A percentile compares a stretch with the other conserved stretches of the same genome.
phyloP scores from a whole-genome alignment of 2,113 vertebrate genomes.

The Laticauda laticaudata region DNA sequence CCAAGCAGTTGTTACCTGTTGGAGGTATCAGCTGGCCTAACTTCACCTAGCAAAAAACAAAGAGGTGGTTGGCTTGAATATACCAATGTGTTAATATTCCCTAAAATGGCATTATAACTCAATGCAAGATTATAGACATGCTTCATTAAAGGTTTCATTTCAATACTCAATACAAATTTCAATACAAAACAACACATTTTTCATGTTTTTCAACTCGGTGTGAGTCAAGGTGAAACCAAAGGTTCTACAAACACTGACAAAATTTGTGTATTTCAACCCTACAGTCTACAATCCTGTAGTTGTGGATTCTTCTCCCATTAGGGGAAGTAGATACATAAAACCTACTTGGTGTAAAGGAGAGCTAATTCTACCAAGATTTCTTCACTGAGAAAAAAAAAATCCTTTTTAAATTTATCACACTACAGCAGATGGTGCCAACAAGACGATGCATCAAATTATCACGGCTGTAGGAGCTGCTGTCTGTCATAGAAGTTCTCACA shows the following conservation, averaged over 20 bases:
- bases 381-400: conserved; percentile 61
- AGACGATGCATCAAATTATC: conserved; percentile 49
- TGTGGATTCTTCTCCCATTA: background rate
- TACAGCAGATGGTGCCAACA: conserved; percentile 57
- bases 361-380: conserved; percentile 55
- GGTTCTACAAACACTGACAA: background rate
- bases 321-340: conserved; percentile 33
- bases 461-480: conserved; percentile 43
- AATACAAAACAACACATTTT: too few species aligned
- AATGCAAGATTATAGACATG: background rate
- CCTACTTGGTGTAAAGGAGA: conserved; percentile 32
- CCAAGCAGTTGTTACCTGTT: background rate
- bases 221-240: background rate
- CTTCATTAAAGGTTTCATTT: background rate
- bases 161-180: background rate
- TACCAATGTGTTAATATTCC: background rate
- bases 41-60: too few species aligned
- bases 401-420: conserved; percentile 59
- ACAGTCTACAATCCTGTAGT: background rate
- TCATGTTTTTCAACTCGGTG: too few species aligned
- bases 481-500: conserved; percentile 45
- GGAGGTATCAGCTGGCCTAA: background rate
- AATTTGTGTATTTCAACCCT: background rate
- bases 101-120: background rate
- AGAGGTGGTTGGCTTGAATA: background rate